These are phyloP conservation scores for Echiichthys vipera DNA, from an alignment of 2,797 vertebrate species.

Conservation along the genomic window DNA sequence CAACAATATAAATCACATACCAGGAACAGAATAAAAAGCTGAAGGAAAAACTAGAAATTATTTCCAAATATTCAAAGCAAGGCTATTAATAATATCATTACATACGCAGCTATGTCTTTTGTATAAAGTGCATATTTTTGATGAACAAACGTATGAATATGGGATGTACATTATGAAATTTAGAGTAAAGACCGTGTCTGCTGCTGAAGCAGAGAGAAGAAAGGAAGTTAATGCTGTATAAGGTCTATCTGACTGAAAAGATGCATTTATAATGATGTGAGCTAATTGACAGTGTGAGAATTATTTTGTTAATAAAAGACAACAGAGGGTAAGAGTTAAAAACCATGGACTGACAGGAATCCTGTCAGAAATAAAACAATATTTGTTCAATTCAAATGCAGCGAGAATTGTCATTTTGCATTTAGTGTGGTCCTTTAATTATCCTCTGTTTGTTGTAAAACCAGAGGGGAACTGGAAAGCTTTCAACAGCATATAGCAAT, in stretches of 20 bases:
- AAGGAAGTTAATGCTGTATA: neutral
- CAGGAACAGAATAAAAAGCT: neutral
- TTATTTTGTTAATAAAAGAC: slow-evolving; percentile 1
- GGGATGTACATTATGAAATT: neutral
- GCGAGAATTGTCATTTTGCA: neutral
- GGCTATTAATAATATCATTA: neutral
- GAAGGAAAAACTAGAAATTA: neutral
- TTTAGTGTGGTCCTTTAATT: neutral
- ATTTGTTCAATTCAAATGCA: neutral
- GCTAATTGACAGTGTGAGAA: neutral
- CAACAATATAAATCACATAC: neutral
- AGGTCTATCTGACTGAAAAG: neutral
- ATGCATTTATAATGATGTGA: neutral
- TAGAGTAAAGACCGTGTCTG: neutral
- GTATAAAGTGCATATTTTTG: neutral
- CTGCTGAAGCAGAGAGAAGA: neutral
- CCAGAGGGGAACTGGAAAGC: too few species aligned
- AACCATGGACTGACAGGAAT: neutral
- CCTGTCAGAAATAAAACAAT: neutral
- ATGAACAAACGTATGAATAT: neutral
- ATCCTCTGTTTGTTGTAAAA: neutral
- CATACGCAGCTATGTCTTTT: neutral
- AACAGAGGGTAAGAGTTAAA: neutral
- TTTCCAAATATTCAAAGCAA: neutral
- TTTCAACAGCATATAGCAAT: neutral